phyloP scores from a whole-genome alignment of 2,113 vertebrate species.

The Engraulis encrasicolus region DNA sequence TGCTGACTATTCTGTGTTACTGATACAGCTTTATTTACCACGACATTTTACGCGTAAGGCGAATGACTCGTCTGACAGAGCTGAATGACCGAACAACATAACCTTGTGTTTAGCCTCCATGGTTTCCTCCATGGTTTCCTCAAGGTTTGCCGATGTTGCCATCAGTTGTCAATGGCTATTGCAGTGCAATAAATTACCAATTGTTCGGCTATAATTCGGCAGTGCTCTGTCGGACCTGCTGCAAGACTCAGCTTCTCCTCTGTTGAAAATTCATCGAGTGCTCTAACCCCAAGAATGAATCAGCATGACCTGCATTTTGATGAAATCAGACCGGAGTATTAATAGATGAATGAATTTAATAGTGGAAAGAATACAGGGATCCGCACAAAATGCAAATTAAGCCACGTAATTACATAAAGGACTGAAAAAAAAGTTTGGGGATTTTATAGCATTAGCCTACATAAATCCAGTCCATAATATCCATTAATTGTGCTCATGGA shows the following conservation, averaged over 20 bases:
- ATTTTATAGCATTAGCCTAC: conserved; percentile 18
- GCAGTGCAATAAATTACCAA: background rate
- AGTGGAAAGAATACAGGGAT: background rate
- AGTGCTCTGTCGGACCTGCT: background rate
- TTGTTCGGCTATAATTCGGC: background rate
- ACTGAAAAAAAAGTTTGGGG: background rate
- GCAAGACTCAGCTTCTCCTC: background rate
- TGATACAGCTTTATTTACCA: background rate
- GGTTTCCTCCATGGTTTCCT: background rate
- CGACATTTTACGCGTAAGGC: background rate
- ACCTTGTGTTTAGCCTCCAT: background rate
- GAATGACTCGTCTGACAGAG: background rate
- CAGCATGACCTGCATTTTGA: background rate
- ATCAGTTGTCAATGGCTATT: background rate
- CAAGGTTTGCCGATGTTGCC: conserved; percentile 5
- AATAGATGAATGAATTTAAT: background rate
- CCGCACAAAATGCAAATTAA: background rate
- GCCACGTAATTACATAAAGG: background rate
- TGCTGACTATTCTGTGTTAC: background rate
- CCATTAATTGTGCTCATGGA: conserved; percentile 3
- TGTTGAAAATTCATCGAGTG: background rate
- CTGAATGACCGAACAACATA: background rate
- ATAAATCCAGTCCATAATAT: background rate
- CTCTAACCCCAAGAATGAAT: background rate
- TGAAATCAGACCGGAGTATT: background rate